Evolutionary conservation across 1,140 invertebrate genomes (phyloP), one percentile per base, ranked within the genome.

Genomic region (Sycobia sp.): DNA sequence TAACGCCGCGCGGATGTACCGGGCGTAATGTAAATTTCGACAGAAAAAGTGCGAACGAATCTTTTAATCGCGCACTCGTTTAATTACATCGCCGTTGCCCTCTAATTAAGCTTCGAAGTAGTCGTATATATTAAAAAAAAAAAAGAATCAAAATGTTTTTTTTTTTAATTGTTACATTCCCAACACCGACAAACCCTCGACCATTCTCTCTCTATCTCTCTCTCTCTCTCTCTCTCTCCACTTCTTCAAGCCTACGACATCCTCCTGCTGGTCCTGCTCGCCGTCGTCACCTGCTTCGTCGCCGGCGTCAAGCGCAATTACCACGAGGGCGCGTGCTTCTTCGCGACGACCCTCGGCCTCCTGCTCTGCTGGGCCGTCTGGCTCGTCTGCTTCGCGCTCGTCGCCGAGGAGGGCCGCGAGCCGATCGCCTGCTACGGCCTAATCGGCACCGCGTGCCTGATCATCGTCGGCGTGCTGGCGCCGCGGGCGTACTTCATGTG

Each of bases 401-500:
- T 85, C 36, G 75, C 69, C 36, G 66, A 72, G 11, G 70, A 76
- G 47, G 83, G 72, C 72, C 75, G 77, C 1, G 83, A 86, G 59
- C 74, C 76, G n/a, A 76, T 82, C 16, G 73, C 85, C 13, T 81
- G 78, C 25, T 74, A 79, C 20, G 84, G 81, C 4, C 74, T 84
- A 10, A 62, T 85, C 11, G 75, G 77, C 8, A 83, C 80, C 0
- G 79, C 83, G 10, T 84, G 84, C 3, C 69, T 81, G 0, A 76
- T 87, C 32, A 78, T 88, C 16, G 65, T 85, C 1, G 79, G 83
- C 4, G 76, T 88, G 1, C 84, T 86, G 32, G 79, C 87, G 55
- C 86, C 86, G 4, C 81, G 85, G 57, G 82, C 86, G 1, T 86
- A 86, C 66, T 82, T 84, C 57, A 87, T 88, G 78, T 72, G 84